Base-by-base conservation (phyloP, 2,797 vertebrate species). In the Tiaroga cobitis region DNA sequence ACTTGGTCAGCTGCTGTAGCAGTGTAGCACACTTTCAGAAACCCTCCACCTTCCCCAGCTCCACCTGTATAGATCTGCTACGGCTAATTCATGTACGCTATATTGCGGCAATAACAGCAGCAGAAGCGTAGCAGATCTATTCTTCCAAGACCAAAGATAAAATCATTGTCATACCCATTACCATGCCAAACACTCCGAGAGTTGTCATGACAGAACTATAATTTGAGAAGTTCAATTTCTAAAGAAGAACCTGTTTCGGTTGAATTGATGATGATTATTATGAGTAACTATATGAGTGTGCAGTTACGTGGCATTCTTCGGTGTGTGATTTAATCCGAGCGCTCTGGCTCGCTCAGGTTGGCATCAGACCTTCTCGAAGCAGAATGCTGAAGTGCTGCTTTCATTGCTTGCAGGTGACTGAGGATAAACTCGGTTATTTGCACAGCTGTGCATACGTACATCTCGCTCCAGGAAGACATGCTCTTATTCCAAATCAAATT, bases 401-500 rank as follows among this genome's bases (percentile, higher is more conserved):
- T 90, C 86, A 87, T 87, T 88, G 89, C 88, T 89, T 84, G 59
- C 87, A 84, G 85, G 89, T 89, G 84, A 89, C 91, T 91, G 89
- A 91, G 72, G 80, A 87, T 83, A 74, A 79, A 90, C 87, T 86
- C 82, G 56, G 18, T 86, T 83, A 90, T 87, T 91, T 90, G 91
- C 90, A 91, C 88, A 91, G 89, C 81, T 78, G 82, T 87, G 88
- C 80, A 46, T 59, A 81, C 85, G 81, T 87, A 91, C 85, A 91
- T 89, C 91, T 92, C 83, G 83, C 89, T 90, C 87, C 84, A 85
- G 37, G 51, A 81, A 41, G 49, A 61, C 86, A 63, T 65, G 82
- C 80, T 86, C 81, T 83, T 79, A 82, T 84, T 91, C 91, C 89
- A 89, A 91, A 91, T 89, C 90, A 70, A 54, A 89, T 91, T 92